Percentiles rank a stretch among this genome's conserved stretches.
Evolutionary conservation across 37 sponge, comb jelly and placozoan species (phyloP).

Genomic region (Cladorhizidae sp.): DNA sequence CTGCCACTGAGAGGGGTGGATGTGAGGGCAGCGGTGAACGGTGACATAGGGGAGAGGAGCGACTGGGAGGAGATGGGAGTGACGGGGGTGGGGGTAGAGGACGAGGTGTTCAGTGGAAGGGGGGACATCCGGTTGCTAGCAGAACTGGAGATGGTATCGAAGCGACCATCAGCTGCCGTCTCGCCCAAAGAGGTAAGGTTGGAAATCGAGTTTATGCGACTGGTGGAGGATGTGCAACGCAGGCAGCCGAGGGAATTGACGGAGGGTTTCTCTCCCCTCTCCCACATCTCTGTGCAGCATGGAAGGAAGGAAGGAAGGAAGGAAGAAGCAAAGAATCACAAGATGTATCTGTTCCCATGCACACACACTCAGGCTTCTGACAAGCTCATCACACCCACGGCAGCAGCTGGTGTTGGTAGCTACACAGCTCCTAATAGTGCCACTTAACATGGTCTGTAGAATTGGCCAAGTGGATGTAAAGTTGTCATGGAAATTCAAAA

Average conservation of each 20-base stretch:
- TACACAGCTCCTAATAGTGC: too few relatives aligned
- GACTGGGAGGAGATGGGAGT: conserved; percentile 29
- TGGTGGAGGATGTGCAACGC: conserved; percentile 9
- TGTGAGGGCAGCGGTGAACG: conserved; percentile 13
- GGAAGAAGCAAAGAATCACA: too few relatives aligned
- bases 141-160: conserved; percentile 29
- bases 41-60: conserved; percentile 25
- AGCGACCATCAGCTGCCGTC: background rate
- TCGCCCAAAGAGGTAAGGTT: conserved; percentile 11
- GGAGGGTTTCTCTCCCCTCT: conserved; percentile 41
- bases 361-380: too few relatives aligned
- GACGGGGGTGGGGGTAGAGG: conserved; percentile 28
- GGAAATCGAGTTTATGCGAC: conserved; percentile 28
- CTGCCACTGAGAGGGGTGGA: conserved; percentile 6
- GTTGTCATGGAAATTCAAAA: too few relatives aligned
- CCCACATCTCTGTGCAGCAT: conserved; percentile 41
- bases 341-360: too few relatives aligned
- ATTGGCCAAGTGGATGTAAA: too few relatives aligned
- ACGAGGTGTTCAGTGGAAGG: background rate
- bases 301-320: too few relatives aligned
- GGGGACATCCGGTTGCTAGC: background rate
- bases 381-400: too few relatives aligned
- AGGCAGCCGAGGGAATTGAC: background rate
- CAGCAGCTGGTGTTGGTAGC: too few relatives aligned
- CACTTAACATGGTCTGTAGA: too few relatives aligned